Conservation (phyloP, 2,113 vertebrate genomes). For the Regulus satrapa region DNA sequence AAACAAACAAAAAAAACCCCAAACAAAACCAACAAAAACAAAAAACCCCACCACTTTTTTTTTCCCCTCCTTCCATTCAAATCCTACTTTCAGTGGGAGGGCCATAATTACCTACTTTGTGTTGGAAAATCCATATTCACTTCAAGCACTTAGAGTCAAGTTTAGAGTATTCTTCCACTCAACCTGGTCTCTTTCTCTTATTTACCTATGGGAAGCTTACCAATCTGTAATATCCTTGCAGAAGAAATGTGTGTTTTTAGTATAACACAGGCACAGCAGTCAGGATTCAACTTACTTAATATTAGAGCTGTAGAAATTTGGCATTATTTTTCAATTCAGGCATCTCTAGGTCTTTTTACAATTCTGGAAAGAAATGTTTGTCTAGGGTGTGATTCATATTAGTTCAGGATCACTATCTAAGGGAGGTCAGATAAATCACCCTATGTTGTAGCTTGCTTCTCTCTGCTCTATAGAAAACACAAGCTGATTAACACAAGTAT, state of each 20-base stretch:
- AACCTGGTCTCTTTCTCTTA: not conserved
- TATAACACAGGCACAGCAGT: not conserved
- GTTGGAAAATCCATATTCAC: not conserved
- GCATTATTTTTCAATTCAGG: not conserved
- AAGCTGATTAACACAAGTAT: constrained; percentile 5
- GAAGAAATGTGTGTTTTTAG: not conserved
- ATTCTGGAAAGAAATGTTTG: not conserved
- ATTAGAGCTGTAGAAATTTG: not conserved
- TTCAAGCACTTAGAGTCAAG: not conserved
- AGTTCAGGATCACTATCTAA: not conserved
- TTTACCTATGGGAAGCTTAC: not conserved
- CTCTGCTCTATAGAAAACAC: not conserved
- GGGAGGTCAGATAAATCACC: not conserved
- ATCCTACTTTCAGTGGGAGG: not conserved
- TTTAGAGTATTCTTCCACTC: not conserved
- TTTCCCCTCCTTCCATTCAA: not conserved
- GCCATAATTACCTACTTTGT: not conserved
- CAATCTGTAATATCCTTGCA: not conserved
- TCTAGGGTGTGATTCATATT: not conserved
- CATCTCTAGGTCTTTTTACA: not conserved
- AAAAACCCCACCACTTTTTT: not conserved
- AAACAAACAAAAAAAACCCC: not conserved
- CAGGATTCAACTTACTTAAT: not conserved
- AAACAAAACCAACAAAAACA: no score
- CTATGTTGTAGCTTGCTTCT: not conserved